A percentile compares a stretch with the other conserved stretches of the same genome.
Conservation (phyloP, 2,113 vertebrate species). For the Condylura cristata region DNA sequence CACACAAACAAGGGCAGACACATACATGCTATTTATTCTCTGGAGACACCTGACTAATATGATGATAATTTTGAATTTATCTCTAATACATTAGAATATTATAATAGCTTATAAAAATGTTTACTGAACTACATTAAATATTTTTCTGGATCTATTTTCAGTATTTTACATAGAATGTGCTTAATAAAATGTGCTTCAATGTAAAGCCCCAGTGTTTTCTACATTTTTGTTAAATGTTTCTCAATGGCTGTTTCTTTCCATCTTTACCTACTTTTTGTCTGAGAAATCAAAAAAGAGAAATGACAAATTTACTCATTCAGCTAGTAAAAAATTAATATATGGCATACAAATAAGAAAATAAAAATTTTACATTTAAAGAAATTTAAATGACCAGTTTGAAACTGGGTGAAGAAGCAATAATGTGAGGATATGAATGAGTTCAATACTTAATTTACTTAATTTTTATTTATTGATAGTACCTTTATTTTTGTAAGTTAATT, state of each 20-base stretch:
- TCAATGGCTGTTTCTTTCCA: neutral
- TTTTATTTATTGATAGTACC: neutral
- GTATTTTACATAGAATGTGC: neutral
- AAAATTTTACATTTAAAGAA: neutral
- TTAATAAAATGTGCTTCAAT: neutral
- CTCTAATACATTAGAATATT: neutral
- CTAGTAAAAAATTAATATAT: neutral
- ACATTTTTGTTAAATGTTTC: neutral
- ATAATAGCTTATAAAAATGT: neutral
- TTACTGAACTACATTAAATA: neutral
- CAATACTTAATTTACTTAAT: neutral
- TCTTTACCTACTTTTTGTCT: neutral
- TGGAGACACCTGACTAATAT: neutral
- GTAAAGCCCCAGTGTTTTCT: neutral
- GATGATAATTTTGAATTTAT: neutral
- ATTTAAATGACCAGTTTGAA: neutral
- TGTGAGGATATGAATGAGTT: neutral
- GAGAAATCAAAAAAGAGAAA: conserved; percentile 18
- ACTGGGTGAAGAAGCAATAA: neutral
- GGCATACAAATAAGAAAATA: neutral
- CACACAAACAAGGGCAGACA: neutral
- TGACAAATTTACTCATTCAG: neutral
- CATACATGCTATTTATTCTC: neutral
- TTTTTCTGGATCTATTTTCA: neutral
- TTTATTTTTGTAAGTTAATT: conserved; percentile 24